These are phyloP conservation scores for Callopanchax toddi DNA, from an alignment of 2,113 vertebrate species.

Conservation along the genomic window DNA sequence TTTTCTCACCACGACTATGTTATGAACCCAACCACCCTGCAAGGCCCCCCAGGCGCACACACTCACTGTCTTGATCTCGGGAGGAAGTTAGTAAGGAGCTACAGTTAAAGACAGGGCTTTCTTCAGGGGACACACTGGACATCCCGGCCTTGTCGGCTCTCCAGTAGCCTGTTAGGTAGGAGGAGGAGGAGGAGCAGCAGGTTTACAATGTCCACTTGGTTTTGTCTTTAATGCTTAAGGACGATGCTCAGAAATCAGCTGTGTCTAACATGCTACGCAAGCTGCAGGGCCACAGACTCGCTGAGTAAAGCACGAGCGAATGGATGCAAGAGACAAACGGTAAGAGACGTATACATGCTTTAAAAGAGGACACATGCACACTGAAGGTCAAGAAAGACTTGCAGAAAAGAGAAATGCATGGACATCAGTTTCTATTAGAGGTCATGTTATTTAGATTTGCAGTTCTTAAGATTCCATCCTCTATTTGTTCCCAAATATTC, in stretches of 20 bases:
- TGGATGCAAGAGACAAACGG: constrained; percentile 2
- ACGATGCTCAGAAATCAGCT: constrained; percentile 31
- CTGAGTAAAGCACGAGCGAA: constrained; percentile 27
- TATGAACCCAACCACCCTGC: constrained; percentile 32
- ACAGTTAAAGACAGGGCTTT: constrained; percentile 92
- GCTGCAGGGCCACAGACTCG: constrained; percentile 1
- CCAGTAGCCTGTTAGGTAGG: constrained; percentile 94
- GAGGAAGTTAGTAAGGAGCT: constrained; percentile 95
- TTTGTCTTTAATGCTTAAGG: constrained; percentile 36
- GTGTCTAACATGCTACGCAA: constrained; percentile 28
- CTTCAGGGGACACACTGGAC: constrained; percentile 88
- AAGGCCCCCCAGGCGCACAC: constrained; percentile 73
- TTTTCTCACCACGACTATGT: too few relatives aligned
- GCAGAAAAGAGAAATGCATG: constrained; percentile 3
- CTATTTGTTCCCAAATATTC: background rate
- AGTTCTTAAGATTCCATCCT: constrained; percentile 10
- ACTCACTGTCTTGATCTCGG: constrained; percentile 98
- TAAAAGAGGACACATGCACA: constrained; percentile 19
- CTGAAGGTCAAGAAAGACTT: background rate
- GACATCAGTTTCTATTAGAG: background rate
- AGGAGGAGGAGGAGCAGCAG: constrained; percentile 70
- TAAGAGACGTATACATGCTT: constrained; percentile 19
- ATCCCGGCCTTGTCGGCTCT: constrained; percentile 95
- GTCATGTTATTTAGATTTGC: background rate
- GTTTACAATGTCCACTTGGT: constrained; percentile 61